Evolutionary conservation across 2,888 invertebrate genomes (phyloP), one percentile per base, ranked within the genome.

Genomic region (Fragum sueziense): DNA sequence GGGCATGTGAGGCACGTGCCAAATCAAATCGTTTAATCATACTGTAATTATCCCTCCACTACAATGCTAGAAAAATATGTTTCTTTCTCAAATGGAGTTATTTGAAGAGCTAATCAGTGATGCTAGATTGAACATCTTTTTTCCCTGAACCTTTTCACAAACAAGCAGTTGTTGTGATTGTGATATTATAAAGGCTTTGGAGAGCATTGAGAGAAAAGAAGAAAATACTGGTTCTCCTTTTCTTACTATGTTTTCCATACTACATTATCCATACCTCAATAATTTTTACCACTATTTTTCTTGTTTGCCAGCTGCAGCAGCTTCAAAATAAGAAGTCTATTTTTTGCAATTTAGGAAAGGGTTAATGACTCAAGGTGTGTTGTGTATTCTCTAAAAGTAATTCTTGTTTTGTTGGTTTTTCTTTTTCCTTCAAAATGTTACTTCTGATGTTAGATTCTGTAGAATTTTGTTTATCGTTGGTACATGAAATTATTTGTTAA

Each of bases 21-120:
- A 31, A 70, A 65, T 71, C 68, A 71, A 71, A 79, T 79, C 79
- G 70, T 69, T 79, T 67, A 59, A 74, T 71, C 79, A 71, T 67
- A 70, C 74, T 67, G 33, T 71, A 79, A 79, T 79, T 74, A 74
- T 65, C 65, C 65, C 65, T 65, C 25, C 37, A 9, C 20, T 41
- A 34, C 65, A 65, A 41, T 22, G 41, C 41, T 41, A 27, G 34
- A 41, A 65, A 65, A 65, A 65, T 65, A 65, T 65, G 65, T 65
- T 65, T 65, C 65, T 65, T 65, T 65, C 65, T 65, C 65, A 65
- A 65, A 41, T 65, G 25, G 37, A 33, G 61, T 61, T 17, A 33
- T 61, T 61, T 61, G 33, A 33, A 61, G 33, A 57, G 47, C 47
- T 47, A 47, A 47, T 47, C 47, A 47, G 4, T n/a, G n/a, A 47